A percentile compares a stretch with the other conserved stretches of the same genome.
These are phyloP conservation scores for Hippocampus mohnikei DNA, from an alignment of 2,113 vertebrate genomes.

Conservation along the genomic window DNA sequence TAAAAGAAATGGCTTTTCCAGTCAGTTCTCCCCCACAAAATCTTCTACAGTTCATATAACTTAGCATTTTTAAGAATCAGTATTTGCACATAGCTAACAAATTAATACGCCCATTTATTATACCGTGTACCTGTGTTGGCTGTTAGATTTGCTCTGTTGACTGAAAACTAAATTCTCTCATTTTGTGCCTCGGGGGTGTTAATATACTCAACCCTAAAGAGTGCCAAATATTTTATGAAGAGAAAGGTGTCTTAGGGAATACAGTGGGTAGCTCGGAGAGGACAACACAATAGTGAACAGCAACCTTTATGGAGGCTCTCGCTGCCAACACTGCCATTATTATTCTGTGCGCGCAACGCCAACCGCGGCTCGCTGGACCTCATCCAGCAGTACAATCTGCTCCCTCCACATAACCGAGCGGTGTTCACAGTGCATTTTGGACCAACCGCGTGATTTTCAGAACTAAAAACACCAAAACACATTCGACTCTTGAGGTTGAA, in stretches of 20 bases:
- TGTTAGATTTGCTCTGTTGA: background rate
- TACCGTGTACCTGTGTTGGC: background rate
- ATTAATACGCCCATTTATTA: too few species aligned
- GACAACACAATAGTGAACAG: background rate
- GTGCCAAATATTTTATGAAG: too few species aligned
- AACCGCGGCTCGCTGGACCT: constrained; percentile 30
- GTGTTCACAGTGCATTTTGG: background rate
- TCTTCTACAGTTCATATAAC: background rate
- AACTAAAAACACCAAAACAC: background rate
- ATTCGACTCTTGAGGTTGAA: constrained; percentile 32
- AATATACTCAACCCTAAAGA: too few species aligned
- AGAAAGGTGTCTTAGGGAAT: background rate
- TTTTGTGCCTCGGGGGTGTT: too few species aligned
- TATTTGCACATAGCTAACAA: too few species aligned
- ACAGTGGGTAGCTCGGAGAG: background rate
- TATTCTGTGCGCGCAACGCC: constrained; percentile 42
- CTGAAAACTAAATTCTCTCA: too few species aligned
- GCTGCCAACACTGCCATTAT: constrained; percentile 17
- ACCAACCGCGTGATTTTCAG: background rate
- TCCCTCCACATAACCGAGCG: background rate
- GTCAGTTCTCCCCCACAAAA: background rate
- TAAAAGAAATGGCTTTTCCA: background rate
- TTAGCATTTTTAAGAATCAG: too few species aligned
- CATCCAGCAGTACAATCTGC: constrained; percentile 45
- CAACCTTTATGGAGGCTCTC: background rate